These are phyloP conservation scores for Leptodactylus fallax DNA, from an alignment of 2,797 vertebrate genomes.

Conservation along the genomic window DNA sequence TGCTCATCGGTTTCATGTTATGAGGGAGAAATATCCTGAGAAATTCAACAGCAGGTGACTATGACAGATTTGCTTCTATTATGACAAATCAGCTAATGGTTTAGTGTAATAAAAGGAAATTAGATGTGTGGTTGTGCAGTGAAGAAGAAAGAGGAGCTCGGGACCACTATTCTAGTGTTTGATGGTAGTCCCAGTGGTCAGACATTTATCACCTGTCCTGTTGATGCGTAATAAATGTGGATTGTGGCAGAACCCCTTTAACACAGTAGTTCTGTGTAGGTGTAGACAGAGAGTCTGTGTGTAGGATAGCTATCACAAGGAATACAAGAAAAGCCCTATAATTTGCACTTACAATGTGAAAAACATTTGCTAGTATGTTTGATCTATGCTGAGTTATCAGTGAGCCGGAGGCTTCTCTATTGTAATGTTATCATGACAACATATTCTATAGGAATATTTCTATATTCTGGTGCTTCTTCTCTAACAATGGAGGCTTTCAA, in stretches of 20 bases:
- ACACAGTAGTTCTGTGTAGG: no score
- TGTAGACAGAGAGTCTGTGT: neutral
- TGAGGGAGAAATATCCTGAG: constrained; percentile 93
- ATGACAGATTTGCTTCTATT: neutral
- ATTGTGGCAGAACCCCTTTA: no score
- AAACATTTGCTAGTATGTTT: neutral
- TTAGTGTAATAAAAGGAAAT: no score
- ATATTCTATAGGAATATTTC: neutral
- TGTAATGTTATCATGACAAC: neutral
- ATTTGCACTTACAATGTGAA: neutral
- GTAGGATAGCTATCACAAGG: no score
- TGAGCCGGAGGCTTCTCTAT: neutral
- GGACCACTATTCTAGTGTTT: no score
- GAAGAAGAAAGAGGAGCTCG: no score
- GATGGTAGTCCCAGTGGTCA: no score
- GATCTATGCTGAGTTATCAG: neutral
- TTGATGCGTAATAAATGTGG: no score
- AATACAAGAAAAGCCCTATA: neutral
- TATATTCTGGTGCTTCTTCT: neutral
- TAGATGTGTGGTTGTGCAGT: no score
- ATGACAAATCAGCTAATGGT: no score
- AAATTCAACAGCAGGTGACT: constrained; percentile 94
- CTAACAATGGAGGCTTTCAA: neutral
- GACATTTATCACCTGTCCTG: no score
- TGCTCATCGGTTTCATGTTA: constrained; percentile 91